Evolutionary conservation across 2,113 vertebrate genomes (phyloP).

Genomic region (Anthoscopus minutus): DNA sequence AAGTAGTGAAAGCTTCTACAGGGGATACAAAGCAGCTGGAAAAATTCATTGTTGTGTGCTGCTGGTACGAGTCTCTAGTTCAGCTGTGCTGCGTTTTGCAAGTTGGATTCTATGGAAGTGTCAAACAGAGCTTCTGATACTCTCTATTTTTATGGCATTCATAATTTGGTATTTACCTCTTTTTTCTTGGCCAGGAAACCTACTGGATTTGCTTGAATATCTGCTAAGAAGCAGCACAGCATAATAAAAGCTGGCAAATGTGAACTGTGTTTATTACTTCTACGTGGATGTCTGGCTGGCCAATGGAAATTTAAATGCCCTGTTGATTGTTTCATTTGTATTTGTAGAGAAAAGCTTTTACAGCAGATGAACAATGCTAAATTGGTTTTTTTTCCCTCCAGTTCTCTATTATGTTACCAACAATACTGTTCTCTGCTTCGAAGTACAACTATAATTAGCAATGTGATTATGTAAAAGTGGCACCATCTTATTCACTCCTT

Average conservation of each 20-base stretch:
- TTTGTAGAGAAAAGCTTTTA: conserved; percentile 13
- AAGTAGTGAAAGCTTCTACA: conserved; percentile 24
- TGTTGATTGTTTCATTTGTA: conserved; percentile 33
- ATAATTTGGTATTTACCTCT: background rate
- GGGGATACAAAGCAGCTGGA: conserved; percentile 23
- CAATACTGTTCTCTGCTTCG: conserved; percentile 13
- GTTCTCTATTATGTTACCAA: conserved; percentile 31
- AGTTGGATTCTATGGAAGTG: background rate
- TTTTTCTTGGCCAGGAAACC: background rate
- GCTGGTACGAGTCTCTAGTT: background rate
- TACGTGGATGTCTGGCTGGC: background rate
- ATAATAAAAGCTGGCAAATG: background rate
- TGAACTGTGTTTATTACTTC: conserved; percentile 14
- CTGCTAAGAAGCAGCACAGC: background rate
- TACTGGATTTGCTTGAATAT: background rate
- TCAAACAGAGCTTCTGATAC: background rate
- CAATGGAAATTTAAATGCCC: conserved; percentile 27
- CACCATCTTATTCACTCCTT: conserved; percentile 1
- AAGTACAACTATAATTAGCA: conserved; percentile 46
- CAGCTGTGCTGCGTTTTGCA: background rate
- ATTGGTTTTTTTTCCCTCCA: background rate
- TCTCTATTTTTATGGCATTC: background rate
- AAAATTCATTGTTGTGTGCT: conserved; percentile 24
- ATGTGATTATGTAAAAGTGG: conserved; percentile 13
- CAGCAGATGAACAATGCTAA: conserved; percentile 26